phyloP scores from a whole-genome alignment of 2,797 vertebrate genomes.

The Sparidentex hasta region DNA sequence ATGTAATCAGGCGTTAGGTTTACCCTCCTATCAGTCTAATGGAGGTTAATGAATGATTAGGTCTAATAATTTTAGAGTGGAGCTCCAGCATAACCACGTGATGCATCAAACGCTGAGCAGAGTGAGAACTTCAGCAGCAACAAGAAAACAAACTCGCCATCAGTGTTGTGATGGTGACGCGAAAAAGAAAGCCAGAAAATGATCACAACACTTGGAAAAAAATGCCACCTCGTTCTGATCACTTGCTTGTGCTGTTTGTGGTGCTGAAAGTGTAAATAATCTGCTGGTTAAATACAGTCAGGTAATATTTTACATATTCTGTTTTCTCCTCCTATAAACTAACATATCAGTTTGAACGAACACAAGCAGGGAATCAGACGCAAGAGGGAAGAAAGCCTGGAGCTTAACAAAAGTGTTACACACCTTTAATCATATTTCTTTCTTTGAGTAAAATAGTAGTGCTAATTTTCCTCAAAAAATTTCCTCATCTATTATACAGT shows the following conservation, averaged over 20 bases:
- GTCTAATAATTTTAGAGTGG: conserved; percentile 83
- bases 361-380: not conserved
- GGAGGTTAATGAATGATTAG: conserved; percentile 86
- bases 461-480: not conserved
- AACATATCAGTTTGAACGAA: not conserved
- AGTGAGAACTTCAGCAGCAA: conserved; percentile 51
- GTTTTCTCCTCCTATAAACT: not conserved
- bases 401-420: not conserved
- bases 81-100: conserved; percentile 71
- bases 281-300: not conserved
- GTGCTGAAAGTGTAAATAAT: conserved; percentile 17
- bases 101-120: conserved; percentile 70
- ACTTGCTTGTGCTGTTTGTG: not conserved
- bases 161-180: not conserved
- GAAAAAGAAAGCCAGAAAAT: conserved; percentile 18
- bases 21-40: conserved; percentile 85
- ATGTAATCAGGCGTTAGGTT: conserved; percentile 83
- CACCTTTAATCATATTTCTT: not conserved
- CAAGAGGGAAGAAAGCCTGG: not conserved
- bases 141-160: conserved; percentile 30
- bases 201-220: not conserved
- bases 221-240: not conserved
- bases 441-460: not conserved
- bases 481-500: not conserved
- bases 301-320: not conserved